Evolutionary conservation across 2,113 vertebrate species (phyloP), one percentile per base, ranked within the genome.

Genomic region (Serinus canaria): DNA sequence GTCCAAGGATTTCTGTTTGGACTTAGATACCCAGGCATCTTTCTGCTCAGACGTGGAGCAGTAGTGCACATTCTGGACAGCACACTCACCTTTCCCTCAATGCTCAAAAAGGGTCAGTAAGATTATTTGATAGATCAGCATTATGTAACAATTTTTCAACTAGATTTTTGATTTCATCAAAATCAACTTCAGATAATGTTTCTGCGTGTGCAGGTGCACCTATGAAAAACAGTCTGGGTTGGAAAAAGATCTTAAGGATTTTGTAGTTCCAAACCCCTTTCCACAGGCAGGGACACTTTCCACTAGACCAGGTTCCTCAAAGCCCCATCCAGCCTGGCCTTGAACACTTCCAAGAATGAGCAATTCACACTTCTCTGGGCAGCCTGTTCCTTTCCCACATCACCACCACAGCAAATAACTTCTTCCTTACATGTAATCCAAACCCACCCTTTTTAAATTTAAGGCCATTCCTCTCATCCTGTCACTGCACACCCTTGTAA

Each of bases 171-270:
- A 43, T 43, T 43, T 43, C 41, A 43, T 43, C 67, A 80, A 72
- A 79, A 55, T 73, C 59, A 46, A 3, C 8, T 25, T 55, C 33
- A 37, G 31, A 14, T 35, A 22, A 15, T 16, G 17, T 10, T 24
- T 37, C 2, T 44, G 37, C 17, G 8, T 2, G 2, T 24, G 27
- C 7, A 10, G 2, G 2, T 24, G 27, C 7, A 10, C 10, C 39
- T 62, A 9, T 52, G 23, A 64, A 43, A 44, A 67, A 67, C 30
- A 4, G 22, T 28, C 74, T 74, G 23, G 5, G 33, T 39, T 60
- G 37, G 23, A 74, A n/a, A 67, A 75, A 37, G 12, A n/a, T 43
- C 31, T 59, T 52, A 7, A 52, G 74, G 15, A 14, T 30, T 41
- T 59, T 46, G 13, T 20, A 28, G 37, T 67, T 89, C 27, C 22